These are phyloP conservation scores for Scopus umbretta DNA, from an alignment of 2,113 vertebrate genomes.

Conservation along the genomic window DNA sequence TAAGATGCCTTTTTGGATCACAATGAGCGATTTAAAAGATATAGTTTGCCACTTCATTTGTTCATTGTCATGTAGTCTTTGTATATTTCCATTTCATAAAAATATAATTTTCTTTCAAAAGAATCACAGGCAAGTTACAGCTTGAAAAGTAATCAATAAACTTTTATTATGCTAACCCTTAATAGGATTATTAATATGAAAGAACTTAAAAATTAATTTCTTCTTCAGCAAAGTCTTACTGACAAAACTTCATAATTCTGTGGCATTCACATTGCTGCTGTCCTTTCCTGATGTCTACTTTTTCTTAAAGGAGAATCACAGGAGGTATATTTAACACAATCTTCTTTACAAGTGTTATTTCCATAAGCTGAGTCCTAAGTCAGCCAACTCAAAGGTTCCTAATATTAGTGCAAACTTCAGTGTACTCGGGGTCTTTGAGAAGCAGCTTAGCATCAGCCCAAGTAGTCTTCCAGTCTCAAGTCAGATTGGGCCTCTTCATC, in stretches of 20 bases:
- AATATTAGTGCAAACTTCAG: not conserved
- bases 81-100: slow-evolving; percentile 50
- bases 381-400: not conserved
- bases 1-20: not conserved
- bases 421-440: not conserved
- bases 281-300: not conserved
- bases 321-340: not conserved
- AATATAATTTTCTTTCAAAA: not conserved
- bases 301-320: not conserved
- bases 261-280: not conserved
- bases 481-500: not conserved
- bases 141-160: slow-evolving; percentile 66
- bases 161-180: slow-evolving; percentile 45
- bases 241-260: not conserved
- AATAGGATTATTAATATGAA: slow-evolving; percentile 59
- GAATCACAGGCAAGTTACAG: slow-evolving; percentile 36
- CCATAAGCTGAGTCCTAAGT: not conserved
- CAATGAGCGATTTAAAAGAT: slow-evolving; percentile 2
- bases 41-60: not conserved
- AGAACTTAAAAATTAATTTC: slow-evolving; percentile 45
- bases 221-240: slow-evolving; percentile 40
- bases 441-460: not conserved
- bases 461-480: not conserved
- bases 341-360: not conserved
- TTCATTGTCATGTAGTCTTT: not conserved